Conservation (phyloP, 2,888 invertebrate species). For the Colletes collaris region DNA sequence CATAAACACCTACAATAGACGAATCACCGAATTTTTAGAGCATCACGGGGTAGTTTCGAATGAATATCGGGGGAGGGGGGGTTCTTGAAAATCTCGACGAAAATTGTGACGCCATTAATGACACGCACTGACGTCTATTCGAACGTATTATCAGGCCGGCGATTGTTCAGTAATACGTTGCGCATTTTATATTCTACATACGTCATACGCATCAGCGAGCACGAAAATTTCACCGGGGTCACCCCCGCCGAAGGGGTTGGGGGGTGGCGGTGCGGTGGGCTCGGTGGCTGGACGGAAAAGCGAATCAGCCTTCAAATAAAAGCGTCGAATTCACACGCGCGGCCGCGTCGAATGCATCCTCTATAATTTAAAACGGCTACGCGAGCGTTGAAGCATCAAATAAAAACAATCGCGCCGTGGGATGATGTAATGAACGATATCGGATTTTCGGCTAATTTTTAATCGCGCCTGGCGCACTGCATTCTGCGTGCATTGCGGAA, state of each 20-base stretch:
- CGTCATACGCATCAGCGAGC: slow-evolving; percentile 69
- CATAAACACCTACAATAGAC: too few species aligned
- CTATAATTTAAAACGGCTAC: slow-evolving; percentile 66
- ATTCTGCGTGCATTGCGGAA: slow-evolving; percentile 42
- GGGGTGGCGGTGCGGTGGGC: slow-evolving; percentile 1
- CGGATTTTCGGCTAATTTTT: slow-evolving; percentile 68
- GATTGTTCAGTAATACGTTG: slow-evolving; percentile 71
- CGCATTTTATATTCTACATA: slow-evolving; percentile 71
- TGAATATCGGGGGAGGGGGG: too few species aligned
- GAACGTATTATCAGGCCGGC: slow-evolving; percentile 66
- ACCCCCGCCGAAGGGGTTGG: slow-evolving; percentile 34
- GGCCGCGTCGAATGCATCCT: slow-evolving; percentile 60
- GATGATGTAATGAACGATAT: slow-evolving; percentile 69
- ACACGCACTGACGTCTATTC: slow-evolving; percentile 65
- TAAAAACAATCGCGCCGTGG: slow-evolving; percentile 62
- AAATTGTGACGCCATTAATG: slow-evolving; percentile 60
- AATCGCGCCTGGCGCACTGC: slow-evolving; percentile 53
- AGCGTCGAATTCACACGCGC: slow-evolving; percentile 68
- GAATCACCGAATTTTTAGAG: too few species aligned
- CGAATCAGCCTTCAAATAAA: slow-evolving; percentile 71
- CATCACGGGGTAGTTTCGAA: too few species aligned
- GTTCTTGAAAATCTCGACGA: background rate
- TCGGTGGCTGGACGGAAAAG: slow-evolving; percentile 43
- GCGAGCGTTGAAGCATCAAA: slow-evolving; percentile 67
- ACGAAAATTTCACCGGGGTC: slow-evolving; percentile 63